A percentile compares a stretch with the other conserved stretches of the same genome.
These are phyloP conservation scores for Hydraecia micacea DNA, from an alignment of 2,888 invertebrate species.

Conservation along the genomic window DNA sequence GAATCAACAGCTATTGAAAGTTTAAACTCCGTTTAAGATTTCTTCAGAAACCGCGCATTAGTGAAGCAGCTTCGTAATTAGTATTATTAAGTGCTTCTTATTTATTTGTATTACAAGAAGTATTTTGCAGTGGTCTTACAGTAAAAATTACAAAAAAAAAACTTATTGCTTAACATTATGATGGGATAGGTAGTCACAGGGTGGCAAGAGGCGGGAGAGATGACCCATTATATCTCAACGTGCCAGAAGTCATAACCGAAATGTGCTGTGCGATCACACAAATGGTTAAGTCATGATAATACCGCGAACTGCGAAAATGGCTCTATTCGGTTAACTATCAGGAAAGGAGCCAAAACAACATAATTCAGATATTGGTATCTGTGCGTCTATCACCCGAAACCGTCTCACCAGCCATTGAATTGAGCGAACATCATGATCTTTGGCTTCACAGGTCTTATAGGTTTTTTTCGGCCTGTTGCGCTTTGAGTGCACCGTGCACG, in stretches of 20 bases:
- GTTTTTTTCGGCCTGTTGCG: too few species aligned
- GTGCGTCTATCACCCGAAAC: conserved; percentile 9
- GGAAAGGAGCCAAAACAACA: conserved; percentile 46
- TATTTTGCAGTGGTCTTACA: too few species aligned
- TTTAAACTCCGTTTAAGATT: too few species aligned
- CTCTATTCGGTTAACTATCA: conserved; percentile 40
- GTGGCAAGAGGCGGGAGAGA: too few species aligned
- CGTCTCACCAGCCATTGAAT: conserved; percentile 6
- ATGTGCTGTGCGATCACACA: neutral
- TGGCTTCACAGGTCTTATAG: neutral
- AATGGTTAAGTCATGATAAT: conserved; percentile 9
- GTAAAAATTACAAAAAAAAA: too few species aligned
- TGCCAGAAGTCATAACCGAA: neutral
- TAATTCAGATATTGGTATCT: conserved; percentile 30
- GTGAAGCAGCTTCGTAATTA: too few species aligned
- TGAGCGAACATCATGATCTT: conserved; percentile 1
- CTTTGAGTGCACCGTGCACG: too few species aligned
- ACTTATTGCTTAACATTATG: too few species aligned
- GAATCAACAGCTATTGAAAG: too few species aligned
- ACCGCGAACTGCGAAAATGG: conserved; percentile 29
- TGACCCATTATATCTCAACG: neutral
- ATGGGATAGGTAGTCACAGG: neutral
- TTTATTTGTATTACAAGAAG: too few species aligned
- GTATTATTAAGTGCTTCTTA: too few species aligned
- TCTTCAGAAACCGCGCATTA: too few species aligned